Percentiles rank a stretch among this genome's conserved stretches.
Evolutionary conservation across 1,140 invertebrate species (phyloP).

Genomic region (Diprion similis): DNA sequence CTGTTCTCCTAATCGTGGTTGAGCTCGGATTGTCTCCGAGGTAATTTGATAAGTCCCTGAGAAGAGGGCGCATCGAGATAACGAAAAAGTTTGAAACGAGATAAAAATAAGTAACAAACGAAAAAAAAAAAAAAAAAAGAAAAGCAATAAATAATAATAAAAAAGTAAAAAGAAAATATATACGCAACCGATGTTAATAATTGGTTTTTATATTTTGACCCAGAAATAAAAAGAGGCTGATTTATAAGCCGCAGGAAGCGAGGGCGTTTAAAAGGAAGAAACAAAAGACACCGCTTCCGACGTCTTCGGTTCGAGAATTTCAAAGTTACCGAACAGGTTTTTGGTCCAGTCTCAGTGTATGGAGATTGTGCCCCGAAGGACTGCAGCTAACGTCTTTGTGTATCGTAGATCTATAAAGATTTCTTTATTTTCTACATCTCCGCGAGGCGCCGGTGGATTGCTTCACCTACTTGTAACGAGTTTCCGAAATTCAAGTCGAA

Average conservation of each 20-base stretch:
- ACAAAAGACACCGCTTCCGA: background rate
- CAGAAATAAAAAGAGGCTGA: background rate
- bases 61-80: background rate
- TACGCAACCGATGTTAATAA: no score
- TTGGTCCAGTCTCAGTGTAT: slow-evolving; percentile 27
- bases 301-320: slow-evolving; percentile 3
- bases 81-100: background rate
- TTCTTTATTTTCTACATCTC: no score
- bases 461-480: no score
- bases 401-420: slow-evolving; percentile 23
- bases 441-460: no score
- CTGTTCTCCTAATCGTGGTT: background rate
- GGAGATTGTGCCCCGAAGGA: slow-evolving; percentile 13
- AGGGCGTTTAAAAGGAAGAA: background rate
- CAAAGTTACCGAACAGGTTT: slow-evolving; percentile 41
- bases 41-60: background rate
- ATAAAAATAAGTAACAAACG: background rate
- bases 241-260: background rate
- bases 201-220: background rate
- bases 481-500: no score
- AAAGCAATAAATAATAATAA: no score
- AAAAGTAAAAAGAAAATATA: no score
- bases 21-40: background rate
- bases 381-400: slow-evolving; percentile 29
- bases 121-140: background rate